phyloP scores from a whole-genome alignment of 1,140 invertebrate species.

The Cotesia chilonis region DNA sequence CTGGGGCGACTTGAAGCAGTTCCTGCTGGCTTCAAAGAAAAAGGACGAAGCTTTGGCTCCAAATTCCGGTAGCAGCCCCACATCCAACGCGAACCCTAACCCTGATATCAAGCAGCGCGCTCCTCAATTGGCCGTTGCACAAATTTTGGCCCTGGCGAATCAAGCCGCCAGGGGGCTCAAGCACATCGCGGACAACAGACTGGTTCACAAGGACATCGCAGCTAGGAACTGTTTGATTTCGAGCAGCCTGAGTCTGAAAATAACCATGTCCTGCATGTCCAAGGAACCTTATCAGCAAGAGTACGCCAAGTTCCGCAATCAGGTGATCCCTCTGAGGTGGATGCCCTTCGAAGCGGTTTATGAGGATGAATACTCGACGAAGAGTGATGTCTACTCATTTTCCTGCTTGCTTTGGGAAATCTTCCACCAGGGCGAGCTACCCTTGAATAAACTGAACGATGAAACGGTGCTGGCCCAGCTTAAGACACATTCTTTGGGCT shows the following conservation, averaged over 20 bases:
- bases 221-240: slow-evolving; percentile 92
- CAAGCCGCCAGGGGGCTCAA: slow-evolving; percentile 89
- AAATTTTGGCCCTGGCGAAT: slow-evolving; percentile 76
- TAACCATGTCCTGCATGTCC: slow-evolving; percentile 81
- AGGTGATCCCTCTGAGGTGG: slow-evolving; percentile 77
- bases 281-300: slow-evolving; percentile 87
- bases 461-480: slow-evolving; percentile 78
- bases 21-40: slow-evolving; percentile 83
- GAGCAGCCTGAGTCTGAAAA: slow-evolving; percentile 83
- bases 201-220: slow-evolving; percentile 89
- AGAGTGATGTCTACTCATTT: slow-evolving; percentile 94
- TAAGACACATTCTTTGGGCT: slow-evolving; percentile 72
- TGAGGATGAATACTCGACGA: slow-evolving; percentile 91
- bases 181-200: slow-evolving; percentile 77
- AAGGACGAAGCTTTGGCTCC: slow-evolving; percentile 49
- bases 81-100: slow-evolving; percentile 28
- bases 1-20: slow-evolving; percentile 95
- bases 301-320: slow-evolving; percentile 82
- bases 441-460: slow-evolving; percentile 83
- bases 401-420: slow-evolving; percentile 92
- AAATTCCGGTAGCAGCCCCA: too few species aligned
- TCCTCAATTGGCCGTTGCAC: slow-evolving; percentile 73
- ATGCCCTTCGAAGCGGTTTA: slow-evolving; percentile 86
- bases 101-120: slow-evolving; percentile 64
- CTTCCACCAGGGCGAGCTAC: slow-evolving; percentile 85